phyloP scores from a whole-genome alignment of 2,888 invertebrate genomes.

The Digitonthophagus gazella region DNA sequence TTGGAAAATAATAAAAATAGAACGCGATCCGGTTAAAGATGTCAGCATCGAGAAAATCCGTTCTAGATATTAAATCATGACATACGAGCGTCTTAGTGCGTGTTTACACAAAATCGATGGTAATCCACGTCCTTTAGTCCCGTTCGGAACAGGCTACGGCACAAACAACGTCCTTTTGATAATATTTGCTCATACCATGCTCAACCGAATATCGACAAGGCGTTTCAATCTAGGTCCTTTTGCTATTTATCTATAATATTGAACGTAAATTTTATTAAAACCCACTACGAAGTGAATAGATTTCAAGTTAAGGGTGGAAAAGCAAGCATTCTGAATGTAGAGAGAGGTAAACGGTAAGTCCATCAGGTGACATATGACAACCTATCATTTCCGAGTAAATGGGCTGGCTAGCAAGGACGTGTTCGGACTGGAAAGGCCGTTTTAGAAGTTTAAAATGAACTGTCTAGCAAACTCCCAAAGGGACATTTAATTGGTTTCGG shows the following conservation, averaged over 20 bases:
- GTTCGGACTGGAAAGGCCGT: conserved; percentile 32
- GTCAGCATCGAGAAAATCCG: background rate
- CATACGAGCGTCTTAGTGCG: conserved; percentile 3
- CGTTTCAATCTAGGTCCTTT: background rate
- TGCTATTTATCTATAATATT: no score
- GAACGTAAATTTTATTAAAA: no score
- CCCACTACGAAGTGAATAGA: no score
- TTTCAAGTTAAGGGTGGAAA: no score
- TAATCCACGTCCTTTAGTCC: conserved; percentile 7
- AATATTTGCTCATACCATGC: background rate
- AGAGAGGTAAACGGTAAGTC: conserved; percentile 20
- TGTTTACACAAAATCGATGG: conserved; percentile 5
- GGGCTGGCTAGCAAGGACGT: conserved; percentile 32
- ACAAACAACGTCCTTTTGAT: background rate
- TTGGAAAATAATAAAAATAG: background rate
- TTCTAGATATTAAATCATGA: background rate
- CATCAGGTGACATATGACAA: conserved; percentile 33
- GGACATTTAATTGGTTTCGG: conserved; percentile 36
- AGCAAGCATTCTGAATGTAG: background rate
- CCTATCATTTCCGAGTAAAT: conserved; percentile 34
- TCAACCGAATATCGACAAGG: background rate
- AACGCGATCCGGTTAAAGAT: background rate
- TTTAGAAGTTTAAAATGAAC: conserved; percentile 35
- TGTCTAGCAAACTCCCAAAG: conserved; percentile 31
- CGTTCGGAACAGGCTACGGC: background rate